phyloP scores from a whole-genome alignment of 1,140 invertebrate genomes.

The Polypedilum pembai region DNA sequence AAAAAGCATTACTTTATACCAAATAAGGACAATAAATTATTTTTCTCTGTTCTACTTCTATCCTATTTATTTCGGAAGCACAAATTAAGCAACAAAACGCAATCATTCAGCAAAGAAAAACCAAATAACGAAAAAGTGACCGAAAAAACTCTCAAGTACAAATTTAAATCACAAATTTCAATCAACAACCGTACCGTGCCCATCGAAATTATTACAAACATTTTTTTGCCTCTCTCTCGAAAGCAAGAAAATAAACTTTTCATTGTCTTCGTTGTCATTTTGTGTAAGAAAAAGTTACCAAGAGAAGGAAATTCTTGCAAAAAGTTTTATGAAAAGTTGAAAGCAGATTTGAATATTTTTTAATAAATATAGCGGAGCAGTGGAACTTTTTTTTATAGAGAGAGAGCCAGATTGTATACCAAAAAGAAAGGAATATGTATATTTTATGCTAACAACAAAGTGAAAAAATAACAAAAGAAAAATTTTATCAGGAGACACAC shows the following conservation, averaged over 20 bases:
- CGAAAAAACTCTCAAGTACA: background rate
- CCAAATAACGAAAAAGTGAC: background rate
- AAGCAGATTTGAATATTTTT: conserved; percentile 14
- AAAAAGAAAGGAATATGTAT: background rate
- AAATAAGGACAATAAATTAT: background rate
- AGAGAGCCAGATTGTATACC: conserved; percentile 10
- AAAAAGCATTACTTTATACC: conserved; percentile 6
- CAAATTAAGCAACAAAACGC: background rate
- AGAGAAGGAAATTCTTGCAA: background rate
- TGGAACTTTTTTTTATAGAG: background rate
- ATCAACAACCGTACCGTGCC: conserved; percentile 15
- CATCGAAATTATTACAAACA: background rate
- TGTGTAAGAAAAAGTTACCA: conserved; percentile 10
- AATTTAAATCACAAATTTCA: conserved; percentile 19
- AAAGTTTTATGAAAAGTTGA: conserved; percentile 1
- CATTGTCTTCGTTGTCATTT: background rate
- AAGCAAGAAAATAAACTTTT: background rate
- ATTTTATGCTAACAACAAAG: background rate
- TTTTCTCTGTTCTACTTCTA: too few species aligned
- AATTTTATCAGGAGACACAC: conserved; percentile 6
- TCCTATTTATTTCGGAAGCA: background rate
- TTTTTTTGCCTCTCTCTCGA: too few species aligned
- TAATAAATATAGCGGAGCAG: conserved; percentile 1
- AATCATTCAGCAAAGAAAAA: conserved; percentile 3
- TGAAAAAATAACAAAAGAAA: background rate